phyloP scores from a whole-genome alignment of 2,797 vertebrate genomes.

The Chrosomus eos region DNA sequence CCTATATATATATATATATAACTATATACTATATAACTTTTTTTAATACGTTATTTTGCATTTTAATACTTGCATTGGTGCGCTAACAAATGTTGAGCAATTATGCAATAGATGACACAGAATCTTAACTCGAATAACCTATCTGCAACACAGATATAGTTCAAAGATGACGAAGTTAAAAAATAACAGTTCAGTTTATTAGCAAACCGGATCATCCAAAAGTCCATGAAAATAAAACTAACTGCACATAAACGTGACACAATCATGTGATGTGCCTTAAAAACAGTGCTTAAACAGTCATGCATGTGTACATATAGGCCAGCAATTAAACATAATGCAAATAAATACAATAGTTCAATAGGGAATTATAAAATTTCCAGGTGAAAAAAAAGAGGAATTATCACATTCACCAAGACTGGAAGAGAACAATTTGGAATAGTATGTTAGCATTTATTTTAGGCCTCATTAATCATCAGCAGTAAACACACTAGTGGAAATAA shows the following conservation, averaged over 20 bases:
- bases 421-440: background rate
- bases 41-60: background rate
- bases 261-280: background rate
- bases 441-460: background rate
- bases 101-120: background rate
- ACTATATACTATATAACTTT: too few species aligned
- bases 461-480: conserved; percentile 10
- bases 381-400: background rate
- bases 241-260: too few species aligned
- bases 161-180: too few species aligned
- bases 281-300: background rate
- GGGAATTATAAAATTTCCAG: background rate
- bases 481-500: conserved; percentile 14
- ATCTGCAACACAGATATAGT: too few species aligned
- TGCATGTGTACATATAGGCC: background rate
- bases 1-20: too few species aligned
- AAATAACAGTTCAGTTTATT: too few species aligned
- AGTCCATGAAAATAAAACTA: too few species aligned
- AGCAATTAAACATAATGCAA: background rate
- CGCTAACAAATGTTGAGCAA: background rate
- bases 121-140: background rate
- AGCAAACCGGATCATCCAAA: too few species aligned
- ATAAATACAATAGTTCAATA: background rate
- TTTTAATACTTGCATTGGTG: background rate
- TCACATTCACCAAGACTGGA: background rate